phyloP scores from a whole-genome alignment of 53 echinoderm and acorn worm species.

The Hippasteria phrygiana region DNA sequence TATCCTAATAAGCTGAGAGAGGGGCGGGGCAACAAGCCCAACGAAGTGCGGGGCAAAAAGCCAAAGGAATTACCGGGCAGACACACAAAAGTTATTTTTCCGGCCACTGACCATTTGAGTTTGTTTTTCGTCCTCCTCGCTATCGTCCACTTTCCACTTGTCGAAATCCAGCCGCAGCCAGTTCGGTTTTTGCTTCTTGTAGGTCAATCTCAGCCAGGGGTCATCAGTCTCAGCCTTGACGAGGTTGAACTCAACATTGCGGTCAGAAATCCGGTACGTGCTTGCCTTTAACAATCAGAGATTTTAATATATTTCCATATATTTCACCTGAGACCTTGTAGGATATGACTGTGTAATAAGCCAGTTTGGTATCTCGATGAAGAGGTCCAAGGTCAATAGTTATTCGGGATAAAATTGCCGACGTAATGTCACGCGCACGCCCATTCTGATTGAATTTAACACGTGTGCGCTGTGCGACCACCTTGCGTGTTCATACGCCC shows the following conservation, averaged over 20 bases:
- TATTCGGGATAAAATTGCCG: too few relatives aligned
- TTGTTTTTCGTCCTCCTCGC: conserved; percentile 77
- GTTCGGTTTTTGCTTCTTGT: conserved; percentile 68
- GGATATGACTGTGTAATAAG: background rate
- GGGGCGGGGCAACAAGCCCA: too few relatives aligned
- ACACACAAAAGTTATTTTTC: background rate
- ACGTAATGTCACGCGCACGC: too few relatives aligned
- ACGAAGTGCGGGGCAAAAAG: background rate
- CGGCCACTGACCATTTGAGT: conserved; percentile 21
- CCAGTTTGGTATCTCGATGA: too few relatives aligned
- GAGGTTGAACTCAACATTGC: conserved; percentile 87
- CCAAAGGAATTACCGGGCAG: background rate
- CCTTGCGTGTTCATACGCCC: too few relatives aligned
- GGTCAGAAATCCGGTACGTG: conserved; percentile 81
- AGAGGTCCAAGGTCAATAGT: background rate
- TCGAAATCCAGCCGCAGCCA: conserved; percentile 97
- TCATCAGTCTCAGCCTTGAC: conserved; percentile 71
- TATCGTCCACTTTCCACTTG: conserved; percentile 81
- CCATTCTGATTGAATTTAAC: too few relatives aligned
- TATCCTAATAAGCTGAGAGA: too few relatives aligned
- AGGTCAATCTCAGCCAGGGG: conserved; percentile 82
- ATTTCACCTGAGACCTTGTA: background rate
- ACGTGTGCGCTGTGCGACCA: too few relatives aligned
- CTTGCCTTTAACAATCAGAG: conserved; percentile 69
- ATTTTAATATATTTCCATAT: too few relatives aligned